Conservation (phyloP, 2,113 vertebrate species). For the Serilophus lunatus region DNA sequence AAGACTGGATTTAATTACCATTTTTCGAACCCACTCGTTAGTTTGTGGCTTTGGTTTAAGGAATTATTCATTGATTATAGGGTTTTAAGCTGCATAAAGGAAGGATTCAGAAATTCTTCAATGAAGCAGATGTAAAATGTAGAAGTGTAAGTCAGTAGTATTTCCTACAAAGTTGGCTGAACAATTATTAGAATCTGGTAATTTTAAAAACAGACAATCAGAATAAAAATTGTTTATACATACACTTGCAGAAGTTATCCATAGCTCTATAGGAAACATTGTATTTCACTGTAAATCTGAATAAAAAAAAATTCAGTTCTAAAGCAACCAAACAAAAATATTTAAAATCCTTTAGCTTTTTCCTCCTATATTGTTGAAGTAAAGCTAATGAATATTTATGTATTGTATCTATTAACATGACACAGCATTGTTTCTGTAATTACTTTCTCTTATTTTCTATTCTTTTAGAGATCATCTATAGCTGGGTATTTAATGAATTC, state of each 20-base stretch:
- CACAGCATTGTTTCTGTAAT: not conserved
- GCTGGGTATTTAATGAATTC: conserved; percentile 97
- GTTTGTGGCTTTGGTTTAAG: not conserved
- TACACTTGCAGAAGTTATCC: not conserved
- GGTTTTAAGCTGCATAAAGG: not conserved
- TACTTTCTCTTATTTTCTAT: not conserved
- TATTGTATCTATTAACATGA: not conserved
- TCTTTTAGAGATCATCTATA: conserved; percentile 90
- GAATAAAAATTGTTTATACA: not conserved
- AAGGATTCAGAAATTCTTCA: not conserved
- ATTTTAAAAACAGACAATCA: not conserved
- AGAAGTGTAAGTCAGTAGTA: not conserved
- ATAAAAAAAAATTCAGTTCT: too few species aligned
- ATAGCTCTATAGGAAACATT: not conserved
- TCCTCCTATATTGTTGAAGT: not conserved
- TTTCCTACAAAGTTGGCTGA: not conserved
- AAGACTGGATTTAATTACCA: not conserved
- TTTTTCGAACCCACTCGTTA: not conserved
- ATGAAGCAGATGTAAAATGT: not conserved
- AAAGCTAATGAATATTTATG: not conserved
- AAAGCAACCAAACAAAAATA: not conserved
- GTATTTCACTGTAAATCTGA: not conserved
- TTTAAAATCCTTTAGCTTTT: not conserved
- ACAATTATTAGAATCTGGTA: not conserved
- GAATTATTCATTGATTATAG: not conserved